These are phyloP conservation scores for Scopus umbretta DNA, from an alignment of 2,113 vertebrate species.

Conservation along the genomic window DNA sequence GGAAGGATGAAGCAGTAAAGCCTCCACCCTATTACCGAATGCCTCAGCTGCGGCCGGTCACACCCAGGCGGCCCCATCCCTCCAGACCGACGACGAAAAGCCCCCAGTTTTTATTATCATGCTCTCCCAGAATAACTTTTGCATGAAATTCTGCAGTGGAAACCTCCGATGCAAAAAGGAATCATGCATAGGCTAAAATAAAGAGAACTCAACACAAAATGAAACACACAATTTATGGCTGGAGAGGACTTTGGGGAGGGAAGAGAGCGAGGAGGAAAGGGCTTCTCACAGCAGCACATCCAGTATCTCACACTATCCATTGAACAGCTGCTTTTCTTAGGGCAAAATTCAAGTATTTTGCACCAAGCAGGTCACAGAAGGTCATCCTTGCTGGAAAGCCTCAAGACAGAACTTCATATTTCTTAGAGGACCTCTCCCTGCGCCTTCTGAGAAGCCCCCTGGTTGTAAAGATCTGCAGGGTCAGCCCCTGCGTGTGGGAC, in stretches of 20 bases:
- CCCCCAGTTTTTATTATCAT: not conserved
- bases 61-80: not conserved
- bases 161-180: not conserved
- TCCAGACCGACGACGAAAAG: rapidly evolving
- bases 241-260: not conserved
- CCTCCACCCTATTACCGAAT: not conserved
- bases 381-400: not conserved
- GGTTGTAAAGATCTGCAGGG: not conserved
- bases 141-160: not conserved
- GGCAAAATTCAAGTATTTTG: not conserved
- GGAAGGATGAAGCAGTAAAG: not conserved
- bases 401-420: not conserved
- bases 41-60: rapidly evolving
- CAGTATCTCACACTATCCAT: rapidly evolving
- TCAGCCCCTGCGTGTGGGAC: not conserved
- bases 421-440: not conserved
- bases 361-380: not conserved
- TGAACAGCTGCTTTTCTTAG: not conserved
- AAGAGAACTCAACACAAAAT: not conserved
- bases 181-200: not conserved
- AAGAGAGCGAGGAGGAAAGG: not conserved
- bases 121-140: not conserved
- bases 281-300: not conserved
- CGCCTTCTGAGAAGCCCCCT: not conserved
- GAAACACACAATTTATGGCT: not conserved